phyloP scores from a whole-genome alignment of 2,113 vertebrate genomes.

The Formicarius rufipectus region DNA sequence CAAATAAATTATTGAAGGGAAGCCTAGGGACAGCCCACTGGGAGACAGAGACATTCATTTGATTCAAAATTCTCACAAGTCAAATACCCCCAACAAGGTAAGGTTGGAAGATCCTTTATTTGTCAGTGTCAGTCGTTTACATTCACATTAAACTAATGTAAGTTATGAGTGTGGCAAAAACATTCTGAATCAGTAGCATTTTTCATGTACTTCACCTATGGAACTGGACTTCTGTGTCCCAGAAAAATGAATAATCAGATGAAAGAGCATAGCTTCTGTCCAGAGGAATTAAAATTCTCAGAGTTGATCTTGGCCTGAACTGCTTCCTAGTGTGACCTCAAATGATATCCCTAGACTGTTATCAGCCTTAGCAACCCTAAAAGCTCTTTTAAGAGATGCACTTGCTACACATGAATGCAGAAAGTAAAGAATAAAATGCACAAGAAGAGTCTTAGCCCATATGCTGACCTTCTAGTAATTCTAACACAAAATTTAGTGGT shows the following conservation, averaged over 20 bases:
- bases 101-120: neutral
- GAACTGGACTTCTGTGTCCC: neutral
- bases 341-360: rapidly evolving
- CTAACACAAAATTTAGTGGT: neutral
- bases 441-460: neutral
- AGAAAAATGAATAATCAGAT: neutral
- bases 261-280: neutral
- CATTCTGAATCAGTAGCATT: neutral
- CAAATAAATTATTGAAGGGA: neutral
- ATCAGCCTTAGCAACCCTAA: neutral
- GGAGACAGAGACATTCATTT: neutral
- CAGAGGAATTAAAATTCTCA: neutral
- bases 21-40: neutral
- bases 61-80: neutral
- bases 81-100: neutral
- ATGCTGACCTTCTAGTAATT: neutral
- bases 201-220: neutral
- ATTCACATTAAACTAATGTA: neutral
- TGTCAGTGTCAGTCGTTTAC: neutral
- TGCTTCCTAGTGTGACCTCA: neutral
- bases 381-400: neutral
- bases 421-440: neutral
- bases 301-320: neutral
- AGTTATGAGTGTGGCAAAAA: neutral
- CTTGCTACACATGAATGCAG: neutral